Evolutionary conservation across 2,888 invertebrate species (phyloP).

Genomic region (Machimus rusticus): DNA sequence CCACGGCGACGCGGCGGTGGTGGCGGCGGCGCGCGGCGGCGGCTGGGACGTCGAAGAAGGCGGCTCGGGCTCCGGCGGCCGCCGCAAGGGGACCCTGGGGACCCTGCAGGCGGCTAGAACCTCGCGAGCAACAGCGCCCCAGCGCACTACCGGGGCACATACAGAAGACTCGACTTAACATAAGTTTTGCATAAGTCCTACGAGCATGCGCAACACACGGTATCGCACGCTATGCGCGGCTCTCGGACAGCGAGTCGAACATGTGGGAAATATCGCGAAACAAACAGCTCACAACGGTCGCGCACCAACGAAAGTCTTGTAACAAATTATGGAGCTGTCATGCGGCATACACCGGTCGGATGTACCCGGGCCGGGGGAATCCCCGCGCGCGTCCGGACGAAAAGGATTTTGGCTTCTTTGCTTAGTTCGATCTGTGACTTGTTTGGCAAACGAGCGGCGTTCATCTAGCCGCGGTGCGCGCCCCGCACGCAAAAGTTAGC

Average conservation of each 20-base stretch:
- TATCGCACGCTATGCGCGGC: conserved; percentile 44
- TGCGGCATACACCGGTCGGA: conserved; percentile 40
- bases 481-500: conserved; percentile 33
- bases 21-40: background rate
- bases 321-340: conserved; percentile 49
- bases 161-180: conserved; percentile 35
- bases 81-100: background rate
- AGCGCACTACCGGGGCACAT: conserved; percentile 1
- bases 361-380: background rate
- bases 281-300: conserved; percentile 31
- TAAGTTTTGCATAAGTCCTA: conserved; percentile 46
- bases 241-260: conserved; percentile 24
- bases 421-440: conserved; percentile 35
- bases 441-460: conserved; percentile 45
- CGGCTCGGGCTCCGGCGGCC: background rate
- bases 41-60: background rate
- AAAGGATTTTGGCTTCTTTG: conserved; percentile 22
- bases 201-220: conserved; percentile 44
- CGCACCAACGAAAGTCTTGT: conserved; percentile 40
- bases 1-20: too few relatives aligned
- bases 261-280: conserved; percentile 41
- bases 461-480: background rate
- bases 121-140: background rate
- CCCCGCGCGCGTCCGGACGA: background rate
- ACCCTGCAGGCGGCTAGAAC: background rate